Evolutionary conservation across 2,797 vertebrate species (phyloP), one percentile per base, ranked within the genome.

Genomic region (Aulostomus chinensis): DNA sequence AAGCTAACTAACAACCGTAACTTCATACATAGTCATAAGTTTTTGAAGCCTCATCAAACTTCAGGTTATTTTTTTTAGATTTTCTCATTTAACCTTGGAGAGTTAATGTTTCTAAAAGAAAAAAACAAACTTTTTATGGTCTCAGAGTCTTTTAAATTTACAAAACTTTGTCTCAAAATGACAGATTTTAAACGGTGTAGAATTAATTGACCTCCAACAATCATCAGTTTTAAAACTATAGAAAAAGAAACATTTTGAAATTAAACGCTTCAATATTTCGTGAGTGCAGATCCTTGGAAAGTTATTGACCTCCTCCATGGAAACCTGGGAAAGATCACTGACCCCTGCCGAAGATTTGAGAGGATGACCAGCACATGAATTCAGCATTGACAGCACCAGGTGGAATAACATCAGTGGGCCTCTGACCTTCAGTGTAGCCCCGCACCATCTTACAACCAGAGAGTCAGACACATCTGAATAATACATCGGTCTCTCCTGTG

Each of bases 401-500:
- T 83, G 66, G 39, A 68, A 65, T 51, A 63, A 61, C 62, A 63
- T 67, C 8, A 48, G 62, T 36, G 46, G 67, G 58, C 72, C 70
- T 78, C 77, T 84, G 86, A 89, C 87, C 88, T 90, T 86, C 75
- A 78, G 49, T 40, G 60, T 28, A 48, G 68, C 66, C 69, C 49
- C 47, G 39, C 43, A 33, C 73, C 40, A 25, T 73, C 76, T 72
- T 78, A 84, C 74, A 83, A 70, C 62, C 65, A 41, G 49, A 73
- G 68, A 63, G 66, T 70, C 60, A 58, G 60, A 66, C 37, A 16
- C 58, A 69, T 84, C 73, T 89, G 83, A 89, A 91, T 90, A 89
- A 88, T 83, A 84, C 81, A 87, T 88, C 35, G 36, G 37, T 52
- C 26, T 63, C 46, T 69, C 68, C 79, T 72, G 54, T 78, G 77